Evolutionary conservation across 1,140 invertebrate genomes (phyloP), one percentile per base, ranked within the genome.

Genomic region (Drosophila persimilis): DNA sequence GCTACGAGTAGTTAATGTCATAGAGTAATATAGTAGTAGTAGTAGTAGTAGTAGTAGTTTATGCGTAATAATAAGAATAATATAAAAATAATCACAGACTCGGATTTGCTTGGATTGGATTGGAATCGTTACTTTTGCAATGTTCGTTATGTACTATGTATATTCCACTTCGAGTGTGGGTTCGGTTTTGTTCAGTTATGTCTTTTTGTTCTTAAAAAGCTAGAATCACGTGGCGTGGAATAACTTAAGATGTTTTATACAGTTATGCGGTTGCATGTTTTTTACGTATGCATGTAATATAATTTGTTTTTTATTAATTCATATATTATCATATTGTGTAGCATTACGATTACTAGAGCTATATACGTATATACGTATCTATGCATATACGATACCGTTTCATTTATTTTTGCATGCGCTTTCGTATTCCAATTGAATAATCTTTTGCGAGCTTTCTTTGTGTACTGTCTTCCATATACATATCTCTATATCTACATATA

Each of bases 61-160:
- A 69, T 69, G 66, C 63, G 44, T 76, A 63, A 73, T 66, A 62
- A 81, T 80, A 80, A 77, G 57, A 60, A 62, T 69, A 73, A 77
- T 79, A 74, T 80, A 55, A 77, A 78, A 81, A 74, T 74, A 85
- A 86, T 85, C 81, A 85, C 81, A 85, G 81, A 80, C 77, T 86
- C 73, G 73, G 64, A 76, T 65, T 64, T 65, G 57, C 58, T 71
- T 56, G 35, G 35, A 39, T 39, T 39, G 35, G 58, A 69, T 69
- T 69, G 66, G 63, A 69, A 69, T 69, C 64, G 46, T 66, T 45
- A 62, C 50, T 51, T 51, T 39, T 66, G 50, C 51, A 24, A 45
- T 46, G 24, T 59, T 39, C 6, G 45, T 46, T 59, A 61, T 61
- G 46, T 8, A 35, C 61, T 46, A 17, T 51, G 24, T 51, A 15